phyloP scores from a whole-genome alignment of 2,113 vertebrate genomes.

The Silurus asotus region DNA sequence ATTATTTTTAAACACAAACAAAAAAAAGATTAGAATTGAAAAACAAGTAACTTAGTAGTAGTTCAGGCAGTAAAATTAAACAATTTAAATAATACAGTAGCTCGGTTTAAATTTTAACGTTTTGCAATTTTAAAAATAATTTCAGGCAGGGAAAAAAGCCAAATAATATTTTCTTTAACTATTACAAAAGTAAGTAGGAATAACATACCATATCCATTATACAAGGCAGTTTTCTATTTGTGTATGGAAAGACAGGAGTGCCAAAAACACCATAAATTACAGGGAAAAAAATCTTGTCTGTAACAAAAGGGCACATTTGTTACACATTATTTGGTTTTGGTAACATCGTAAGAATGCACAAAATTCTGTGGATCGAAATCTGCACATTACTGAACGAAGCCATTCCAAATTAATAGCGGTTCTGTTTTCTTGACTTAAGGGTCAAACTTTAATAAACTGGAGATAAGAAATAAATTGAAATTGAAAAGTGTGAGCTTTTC shows the following conservation, averaged over 20 bases:
- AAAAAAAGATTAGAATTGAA: not conserved
- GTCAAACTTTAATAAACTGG: not conserved
- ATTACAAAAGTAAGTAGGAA: not conserved
- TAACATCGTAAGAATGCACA: not conserved
- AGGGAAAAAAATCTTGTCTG: not conserved
- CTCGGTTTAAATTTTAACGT: not conserved
- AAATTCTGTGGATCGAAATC: not conserved
- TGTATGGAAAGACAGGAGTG: not conserved
- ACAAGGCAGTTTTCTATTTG: not conserved
- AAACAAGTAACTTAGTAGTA: not conserved
- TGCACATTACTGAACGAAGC: not conserved
- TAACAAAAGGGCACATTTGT: not conserved
- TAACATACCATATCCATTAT: not conserved
- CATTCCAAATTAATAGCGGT: slow-evolving; percentile 1
- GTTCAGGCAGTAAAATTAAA: not conserved
- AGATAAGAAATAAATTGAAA: slow-evolving; percentile 7
- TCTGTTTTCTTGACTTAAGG: not conserved
- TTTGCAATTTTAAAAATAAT: not conserved
- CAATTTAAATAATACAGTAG: not conserved
- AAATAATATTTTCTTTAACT: not conserved
- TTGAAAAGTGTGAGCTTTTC: not conserved
- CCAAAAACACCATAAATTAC: no score
- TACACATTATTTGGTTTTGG: not conserved
- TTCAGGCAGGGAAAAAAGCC: not conserved
- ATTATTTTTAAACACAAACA: not conserved